Percentiles rank a stretch among this genome's conserved stretches.
Evolutionary conservation across 2,888 invertebrate species (phyloP).

Genomic region (Diogma glabrata): DNA sequence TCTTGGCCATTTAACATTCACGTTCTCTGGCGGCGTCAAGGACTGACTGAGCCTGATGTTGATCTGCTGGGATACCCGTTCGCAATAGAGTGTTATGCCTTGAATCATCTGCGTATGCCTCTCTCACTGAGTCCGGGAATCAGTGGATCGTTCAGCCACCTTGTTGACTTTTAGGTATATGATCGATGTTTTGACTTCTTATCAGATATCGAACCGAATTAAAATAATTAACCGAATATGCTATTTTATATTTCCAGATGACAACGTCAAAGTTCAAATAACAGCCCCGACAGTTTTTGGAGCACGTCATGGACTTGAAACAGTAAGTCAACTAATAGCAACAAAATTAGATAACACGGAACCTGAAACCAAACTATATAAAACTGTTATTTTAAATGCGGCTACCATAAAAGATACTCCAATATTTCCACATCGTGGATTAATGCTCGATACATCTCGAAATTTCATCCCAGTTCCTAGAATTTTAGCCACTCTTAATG

Average conservation of each 20-base stretch:
- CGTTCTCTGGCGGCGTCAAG: too few species aligned
- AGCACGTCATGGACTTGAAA: slow-evolving; percentile 64
- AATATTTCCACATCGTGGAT: slow-evolving; percentile 69
- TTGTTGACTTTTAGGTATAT: too few species aligned
- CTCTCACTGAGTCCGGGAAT: too few species aligned
- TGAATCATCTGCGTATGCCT: too few species aligned
- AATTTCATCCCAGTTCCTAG: slow-evolving; percentile 67
- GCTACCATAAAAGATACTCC: slow-evolving; percentile 67
- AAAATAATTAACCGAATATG: slow-evolving; percentile 5
- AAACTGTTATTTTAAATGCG: slow-evolving; percentile 45
- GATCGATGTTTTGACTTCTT: too few species aligned
- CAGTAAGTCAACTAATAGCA: slow-evolving; percentile 56
- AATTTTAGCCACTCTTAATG: slow-evolving; percentile 64
- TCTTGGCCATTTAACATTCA: too few species aligned
- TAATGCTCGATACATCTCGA: slow-evolving; percentile 79
- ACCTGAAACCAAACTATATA: slow-evolving; percentile 18
- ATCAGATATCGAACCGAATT: too few species aligned
- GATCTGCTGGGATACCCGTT: too few species aligned
- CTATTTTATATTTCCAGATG: too few species aligned
- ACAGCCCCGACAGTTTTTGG: slow-evolving; percentile 54
- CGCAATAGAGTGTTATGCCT: too few species aligned
- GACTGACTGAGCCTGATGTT: too few species aligned
- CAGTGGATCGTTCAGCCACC: too few species aligned
- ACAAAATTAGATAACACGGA: slow-evolving; percentile 24
- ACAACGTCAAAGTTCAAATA: slow-evolving; percentile 42